Evolutionary conservation across 2,797 vertebrate genomes (phyloP).

Genomic region (Steatocranus sp.): DNA sequence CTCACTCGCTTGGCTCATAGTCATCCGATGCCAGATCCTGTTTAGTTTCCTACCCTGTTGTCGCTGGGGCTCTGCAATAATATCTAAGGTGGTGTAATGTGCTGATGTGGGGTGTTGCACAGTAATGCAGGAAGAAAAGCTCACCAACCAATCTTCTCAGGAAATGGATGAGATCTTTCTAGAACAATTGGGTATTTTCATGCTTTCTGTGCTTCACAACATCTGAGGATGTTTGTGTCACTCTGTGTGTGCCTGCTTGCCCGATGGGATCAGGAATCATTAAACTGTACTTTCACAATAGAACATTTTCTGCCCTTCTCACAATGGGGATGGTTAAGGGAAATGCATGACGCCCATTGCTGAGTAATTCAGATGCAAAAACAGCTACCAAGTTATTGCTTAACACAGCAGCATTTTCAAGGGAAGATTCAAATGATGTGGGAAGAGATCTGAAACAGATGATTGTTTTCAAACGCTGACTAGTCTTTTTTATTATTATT

Average conservation of each 20-base stretch:
- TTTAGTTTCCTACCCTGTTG: conserved; percentile 4
- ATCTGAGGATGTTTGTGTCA: neutral
- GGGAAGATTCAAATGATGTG: neutral
- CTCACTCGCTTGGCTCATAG: conserved; percentile 39
- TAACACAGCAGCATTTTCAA: neutral
- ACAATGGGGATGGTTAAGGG: neutral
- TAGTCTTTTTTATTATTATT: neutral
- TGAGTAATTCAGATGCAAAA: neutral
- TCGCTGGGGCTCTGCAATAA: neutral
- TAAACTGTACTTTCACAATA: neutral
- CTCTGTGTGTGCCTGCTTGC: neutral
- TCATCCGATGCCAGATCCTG: conserved; percentile 43
- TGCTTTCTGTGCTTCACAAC: neutral
- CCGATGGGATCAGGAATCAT: neutral
- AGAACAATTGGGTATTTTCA: neutral
- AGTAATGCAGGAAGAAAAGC: conserved; percentile 5
- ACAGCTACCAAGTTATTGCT: neutral
- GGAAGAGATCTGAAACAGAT: accelerated
- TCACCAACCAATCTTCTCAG: neutral
- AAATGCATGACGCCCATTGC: neutral
- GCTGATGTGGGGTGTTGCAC: neutral
- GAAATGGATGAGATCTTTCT: neutral
- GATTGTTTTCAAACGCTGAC: neutral
- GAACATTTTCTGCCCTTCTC: conserved; percentile 5
- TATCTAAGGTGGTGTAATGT: neutral